These are phyloP conservation scores for Psilopsiagon aymara DNA, from an alignment of 2,113 vertebrate species.

Conservation along the genomic window DNA sequence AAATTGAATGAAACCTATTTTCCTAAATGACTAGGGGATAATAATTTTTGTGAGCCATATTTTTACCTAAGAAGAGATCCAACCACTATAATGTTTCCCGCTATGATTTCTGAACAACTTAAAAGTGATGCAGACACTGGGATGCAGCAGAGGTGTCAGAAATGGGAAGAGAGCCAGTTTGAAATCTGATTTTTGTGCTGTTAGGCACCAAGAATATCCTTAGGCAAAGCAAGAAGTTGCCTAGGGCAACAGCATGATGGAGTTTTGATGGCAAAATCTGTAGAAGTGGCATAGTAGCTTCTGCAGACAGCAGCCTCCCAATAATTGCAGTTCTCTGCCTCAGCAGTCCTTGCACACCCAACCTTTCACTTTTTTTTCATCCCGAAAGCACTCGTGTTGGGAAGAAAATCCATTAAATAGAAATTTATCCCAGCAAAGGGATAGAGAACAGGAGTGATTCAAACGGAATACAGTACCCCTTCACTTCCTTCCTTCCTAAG, in stretches of 20 bases:
- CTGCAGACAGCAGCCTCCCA: neutral
- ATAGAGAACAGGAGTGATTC: neutral
- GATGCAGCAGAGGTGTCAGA: neutral
- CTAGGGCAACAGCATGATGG: neutral
- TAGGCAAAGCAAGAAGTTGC: constrained; percentile 31
- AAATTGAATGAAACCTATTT: neutral
- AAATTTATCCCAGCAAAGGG: neutral
- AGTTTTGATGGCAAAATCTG: constrained; percentile 27
- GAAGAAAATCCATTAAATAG: neutral
- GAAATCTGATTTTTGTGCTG: neutral
- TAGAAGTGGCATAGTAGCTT: neutral
- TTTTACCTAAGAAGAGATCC: neutral
- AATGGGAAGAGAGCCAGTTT: neutral
- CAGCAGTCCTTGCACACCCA: neutral
- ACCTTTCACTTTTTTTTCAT: neutral
- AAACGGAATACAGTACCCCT: neutral
- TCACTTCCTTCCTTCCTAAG: neutral
- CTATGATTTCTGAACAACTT: neutral
- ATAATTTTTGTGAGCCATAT: neutral
- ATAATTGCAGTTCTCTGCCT: neutral
- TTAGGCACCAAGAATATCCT: constrained; percentile 4
- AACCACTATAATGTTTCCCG: neutral
- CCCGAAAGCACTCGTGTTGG: neutral
- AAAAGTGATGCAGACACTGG: neutral
- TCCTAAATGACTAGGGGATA: neutral